Evolutionary conservation across 2,888 invertebrate genomes (phyloP).

Genomic region (Drosophila ezoana): DNA sequence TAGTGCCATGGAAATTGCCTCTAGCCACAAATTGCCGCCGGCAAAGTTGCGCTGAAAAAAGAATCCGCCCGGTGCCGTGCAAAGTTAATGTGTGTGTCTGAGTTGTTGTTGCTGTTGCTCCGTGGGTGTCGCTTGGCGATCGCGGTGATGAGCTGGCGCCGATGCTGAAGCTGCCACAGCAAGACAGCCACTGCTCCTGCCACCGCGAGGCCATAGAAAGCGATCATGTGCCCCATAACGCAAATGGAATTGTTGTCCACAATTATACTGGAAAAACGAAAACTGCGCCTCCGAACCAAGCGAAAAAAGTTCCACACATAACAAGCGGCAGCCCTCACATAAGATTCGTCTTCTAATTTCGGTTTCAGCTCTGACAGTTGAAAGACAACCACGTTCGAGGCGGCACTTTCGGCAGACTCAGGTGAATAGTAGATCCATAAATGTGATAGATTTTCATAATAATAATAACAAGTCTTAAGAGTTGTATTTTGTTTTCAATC

Average conservation of each 20-base stretch:
- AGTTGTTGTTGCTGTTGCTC: conserved; percentile 5
- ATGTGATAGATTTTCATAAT: background rate
- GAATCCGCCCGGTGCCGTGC: background rate
- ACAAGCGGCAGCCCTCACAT: conserved; percentile 44
- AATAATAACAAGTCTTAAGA: conserved; percentile 19
- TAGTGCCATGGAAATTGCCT: conserved; percentile 38
- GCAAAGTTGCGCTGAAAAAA: conserved; percentile 38
- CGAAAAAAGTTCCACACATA: conserved; percentile 84
- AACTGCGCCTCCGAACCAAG: conserved; percentile 83
- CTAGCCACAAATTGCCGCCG: conserved; percentile 53
- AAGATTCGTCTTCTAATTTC: conserved; percentile 7
- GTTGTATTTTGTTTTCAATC: background rate
- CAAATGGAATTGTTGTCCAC: conserved; percentile 79
- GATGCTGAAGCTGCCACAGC: conserved; percentile 44
- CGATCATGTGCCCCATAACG: conserved; percentile 84
- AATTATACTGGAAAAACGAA: conserved; percentile 83
- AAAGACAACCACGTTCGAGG: background rate
- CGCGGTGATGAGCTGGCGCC: conserved; percentile 35
- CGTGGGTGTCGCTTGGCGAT: conserved; percentile 23
- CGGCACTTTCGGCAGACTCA: conserved; percentile 17
- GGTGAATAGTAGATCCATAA: conserved; percentile 32
- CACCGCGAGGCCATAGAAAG: conserved; percentile 68
- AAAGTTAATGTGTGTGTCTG: conserved; percentile 3
- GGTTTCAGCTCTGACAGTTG: conserved; percentile 30
- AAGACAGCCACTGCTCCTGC: conserved; percentile 22